Evolutionary conservation across 2,797 vertebrate species (phyloP).

Genomic region (Adrianichthys oophorus): DNA sequence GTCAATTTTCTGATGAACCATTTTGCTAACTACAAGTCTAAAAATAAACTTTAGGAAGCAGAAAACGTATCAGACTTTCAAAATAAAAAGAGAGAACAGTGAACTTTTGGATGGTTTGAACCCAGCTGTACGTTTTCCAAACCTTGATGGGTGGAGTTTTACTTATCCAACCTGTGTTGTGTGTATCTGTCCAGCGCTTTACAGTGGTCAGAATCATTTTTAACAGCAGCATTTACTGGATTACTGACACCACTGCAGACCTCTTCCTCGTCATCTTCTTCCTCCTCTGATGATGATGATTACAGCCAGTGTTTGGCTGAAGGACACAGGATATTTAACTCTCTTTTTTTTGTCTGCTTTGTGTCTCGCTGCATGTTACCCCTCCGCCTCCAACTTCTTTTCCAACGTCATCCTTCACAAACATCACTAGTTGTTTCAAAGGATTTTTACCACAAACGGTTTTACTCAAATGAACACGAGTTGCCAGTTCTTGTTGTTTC

Average conservation of each 20-base stretch:
- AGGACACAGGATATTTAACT: conserved; percentile 45
- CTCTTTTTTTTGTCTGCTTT: conserved; percentile 12
- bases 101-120: too few relatives aligned
- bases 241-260: conserved; percentile 25
- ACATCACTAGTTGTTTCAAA: neutral
- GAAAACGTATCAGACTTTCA: too few relatives aligned
- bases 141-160: neutral
- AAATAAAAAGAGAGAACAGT: too few relatives aligned
- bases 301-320: conserved; percentile 41
- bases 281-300: conserved; percentile 46
- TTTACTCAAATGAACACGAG: neutral
- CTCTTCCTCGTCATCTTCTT: conserved; percentile 50
- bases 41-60: too few relatives aligned
- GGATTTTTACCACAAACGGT: neutral
- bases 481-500: conserved; percentile 35
- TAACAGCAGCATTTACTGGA: conserved; percentile 44
- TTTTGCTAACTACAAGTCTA: too few relatives aligned
- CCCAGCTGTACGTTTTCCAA: neutral
- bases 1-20: too few relatives aligned
- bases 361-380: conserved; percentile 32
- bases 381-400: conserved; percentile 7
- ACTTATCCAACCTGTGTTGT: neutral
- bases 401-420: conserved; percentile 17
- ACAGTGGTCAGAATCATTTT: conserved; percentile 13
- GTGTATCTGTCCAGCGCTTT: conserved; percentile 35